phyloP scores from a whole-genome alignment of 1,140 invertebrate species.

The Laupala kohalensis region DNA sequence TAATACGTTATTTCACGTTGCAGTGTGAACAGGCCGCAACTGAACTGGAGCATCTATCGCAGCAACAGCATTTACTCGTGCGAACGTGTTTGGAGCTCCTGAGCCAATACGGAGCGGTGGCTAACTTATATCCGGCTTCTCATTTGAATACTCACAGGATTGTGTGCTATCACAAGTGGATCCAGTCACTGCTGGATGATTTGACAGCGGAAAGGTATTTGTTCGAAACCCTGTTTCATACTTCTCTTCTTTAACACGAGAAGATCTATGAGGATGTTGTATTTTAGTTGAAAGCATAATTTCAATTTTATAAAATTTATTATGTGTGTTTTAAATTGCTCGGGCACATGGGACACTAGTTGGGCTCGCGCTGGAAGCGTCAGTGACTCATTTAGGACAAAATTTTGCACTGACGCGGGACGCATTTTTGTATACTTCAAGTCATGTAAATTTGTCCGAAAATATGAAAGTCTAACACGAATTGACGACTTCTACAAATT shows the following conservation, averaged over 20 bases:
- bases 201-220: constrained; percentile 33
- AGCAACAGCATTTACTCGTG: constrained; percentile 49
- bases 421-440: too few species aligned
- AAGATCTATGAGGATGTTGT: too few species aligned
- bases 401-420: too few species aligned
- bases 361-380: too few species aligned
- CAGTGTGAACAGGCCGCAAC: constrained; percentile 67
- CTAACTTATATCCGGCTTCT: constrained; percentile 51
- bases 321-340: too few species aligned
- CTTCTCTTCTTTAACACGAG: background rate
- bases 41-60: constrained; percentile 51
- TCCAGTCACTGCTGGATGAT: constrained; percentile 41
- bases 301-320: too few species aligned
- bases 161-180: constrained; percentile 45
- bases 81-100: constrained; percentile 58
- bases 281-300: too few species aligned
- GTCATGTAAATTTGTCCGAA: too few species aligned
- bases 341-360: too few species aligned
- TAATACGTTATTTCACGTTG: constrained; percentile 8
- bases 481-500: too few species aligned
- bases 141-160: constrained; percentile 48
- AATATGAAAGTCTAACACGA: too few species aligned
- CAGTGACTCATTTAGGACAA: too few species aligned
- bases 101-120: constrained; percentile 64
- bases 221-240: background rate